phyloP scores from a whole-genome alignment of 2,888 invertebrate genomes.

The Meganola albula region DNA sequence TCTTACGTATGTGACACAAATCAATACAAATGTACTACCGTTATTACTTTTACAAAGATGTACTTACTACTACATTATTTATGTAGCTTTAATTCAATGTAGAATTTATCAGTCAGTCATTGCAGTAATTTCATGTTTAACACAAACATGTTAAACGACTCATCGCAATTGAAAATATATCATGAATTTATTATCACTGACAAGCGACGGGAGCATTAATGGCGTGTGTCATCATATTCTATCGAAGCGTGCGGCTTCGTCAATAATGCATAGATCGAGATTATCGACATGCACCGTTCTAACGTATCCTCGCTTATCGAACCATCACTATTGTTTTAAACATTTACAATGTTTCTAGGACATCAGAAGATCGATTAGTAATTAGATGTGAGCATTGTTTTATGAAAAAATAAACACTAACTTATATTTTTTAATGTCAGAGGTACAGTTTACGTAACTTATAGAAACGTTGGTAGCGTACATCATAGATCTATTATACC shows the following conservation, averaged over 20 bases:
- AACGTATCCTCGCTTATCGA: constrained; percentile 62
- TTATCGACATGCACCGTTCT: constrained; percentile 69
- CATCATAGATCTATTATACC: constrained; percentile 7
- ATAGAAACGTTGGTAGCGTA: too few species aligned
- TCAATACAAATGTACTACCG: too few species aligned
- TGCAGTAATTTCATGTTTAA: too few species aligned
- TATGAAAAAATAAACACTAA: too few species aligned
- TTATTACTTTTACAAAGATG: too few species aligned
- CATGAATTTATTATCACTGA: constrained; percentile 57
- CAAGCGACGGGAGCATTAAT: constrained; percentile 54
- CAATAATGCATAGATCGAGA: constrained; percentile 68
- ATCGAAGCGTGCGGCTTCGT: constrained; percentile 59
- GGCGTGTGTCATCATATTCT: constrained; percentile 71
- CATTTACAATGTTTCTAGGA: constrained; percentile 48
- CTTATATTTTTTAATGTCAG: too few species aligned
- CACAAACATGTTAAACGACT: constrained; percentile 47
- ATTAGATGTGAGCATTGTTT: constrained; percentile 35
- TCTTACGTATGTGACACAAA: neutral
- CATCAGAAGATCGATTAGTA: constrained; percentile 53
- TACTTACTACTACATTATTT: too few species aligned
- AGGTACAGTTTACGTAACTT: too few species aligned
- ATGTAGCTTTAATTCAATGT: too few species aligned
- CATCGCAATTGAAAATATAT: constrained; percentile 53
- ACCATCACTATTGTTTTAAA: constrained; percentile 66
- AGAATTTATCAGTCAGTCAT: too few species aligned